Evolutionary conservation across 2,113 vertebrate species (phyloP).

Genomic region (Ophthalmolycus amberensis): DNA sequence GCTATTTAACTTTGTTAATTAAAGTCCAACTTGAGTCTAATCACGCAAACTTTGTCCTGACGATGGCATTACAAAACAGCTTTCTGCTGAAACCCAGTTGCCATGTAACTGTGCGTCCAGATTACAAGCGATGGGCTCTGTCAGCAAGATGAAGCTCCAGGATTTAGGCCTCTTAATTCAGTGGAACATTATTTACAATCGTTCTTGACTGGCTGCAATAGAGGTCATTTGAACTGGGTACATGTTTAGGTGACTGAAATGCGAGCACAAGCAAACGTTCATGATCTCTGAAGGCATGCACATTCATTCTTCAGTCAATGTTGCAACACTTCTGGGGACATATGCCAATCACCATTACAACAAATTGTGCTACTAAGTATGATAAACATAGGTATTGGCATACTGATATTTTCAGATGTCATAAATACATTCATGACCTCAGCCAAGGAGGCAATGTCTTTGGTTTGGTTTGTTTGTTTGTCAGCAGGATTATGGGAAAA

Average conservation of each 20-base stretch:
- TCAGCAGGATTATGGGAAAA: neutral
- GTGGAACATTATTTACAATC: slow-evolving; percentile 59
- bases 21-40: slow-evolving; percentile 73
- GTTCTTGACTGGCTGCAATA: slow-evolving; percentile 32
- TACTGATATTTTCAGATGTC: slow-evolving; percentile 3
- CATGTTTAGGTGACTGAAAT: slow-evolving; percentile 39
- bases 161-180: slow-evolving; percentile 69
- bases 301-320: neutral
- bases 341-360: neutral
- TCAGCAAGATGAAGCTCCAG: slow-evolving; percentile 57
- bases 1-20: slow-evolving; percentile 82
- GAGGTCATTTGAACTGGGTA: slow-evolving; percentile 43
- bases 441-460: neutral
- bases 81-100: slow-evolving; percentile 39
- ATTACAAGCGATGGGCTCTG: slow-evolving; percentile 57
- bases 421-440: neutral
- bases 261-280: neutral
- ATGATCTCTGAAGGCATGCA: neutral
- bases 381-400: neutral
- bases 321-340: neutral
- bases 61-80: slow-evolving; percentile 55
- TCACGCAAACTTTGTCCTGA: slow-evolving; percentile 71
- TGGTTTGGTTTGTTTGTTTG: neutral
- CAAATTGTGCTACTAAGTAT: neutral
- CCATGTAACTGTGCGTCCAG: slow-evolving; percentile 44